Base-by-base conservation (phyloP, 2,113 vertebrate species). In the Panthera uncia region DNA sequence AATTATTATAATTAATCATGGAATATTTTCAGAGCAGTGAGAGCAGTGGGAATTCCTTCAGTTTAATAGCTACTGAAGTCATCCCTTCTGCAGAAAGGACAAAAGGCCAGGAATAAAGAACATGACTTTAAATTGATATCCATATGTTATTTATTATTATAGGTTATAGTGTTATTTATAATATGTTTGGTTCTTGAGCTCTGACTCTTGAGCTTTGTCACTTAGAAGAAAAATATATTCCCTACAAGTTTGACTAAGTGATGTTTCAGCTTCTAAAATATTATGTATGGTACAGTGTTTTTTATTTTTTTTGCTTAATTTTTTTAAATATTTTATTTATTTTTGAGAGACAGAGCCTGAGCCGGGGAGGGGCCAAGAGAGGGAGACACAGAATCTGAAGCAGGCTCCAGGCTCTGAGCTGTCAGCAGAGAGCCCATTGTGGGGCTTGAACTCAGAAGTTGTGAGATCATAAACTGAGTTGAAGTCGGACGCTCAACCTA, bases 11-110 rank as follows among this genome's bases (percentile, higher is more conserved):
- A 98, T 97, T 98, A 88, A 94, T 76, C 21, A 57, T 78, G 95
- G 65, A 95, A 21, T 89, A 97, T 73, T 68, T 98, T 98, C 98
- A 13, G 55, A 98, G 76, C 61, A 96, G 66, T 95, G 61, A 92
- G 94, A 98, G 76, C 61, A 95, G 69, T 95, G 65, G 91, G 94
- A 97, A 87, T 95, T 63, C 57, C 95, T 90, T 89, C 95, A 57
- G 93, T 55, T 98, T 84, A 97, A 90, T 38, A 84, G 91, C 93
- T 97, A 94, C 97, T 94, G 93, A 98, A 97, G 31, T 61, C 86
- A 61, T 93, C n/a, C 36, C 69, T 94, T 87, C 63, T 80, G 7
- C 31, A 41, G 84, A 76, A 87, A 96, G 61, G 27, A 21, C 29
- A 57, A 65, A 69, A 97, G 29, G 12, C 36, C 52, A 94, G 66